Evolutionary conservation across 2,888 invertebrate genomes (phyloP), one percentile per base, ranked within the genome.

Genomic region (Cordylochernes scorpioides): DNA sequence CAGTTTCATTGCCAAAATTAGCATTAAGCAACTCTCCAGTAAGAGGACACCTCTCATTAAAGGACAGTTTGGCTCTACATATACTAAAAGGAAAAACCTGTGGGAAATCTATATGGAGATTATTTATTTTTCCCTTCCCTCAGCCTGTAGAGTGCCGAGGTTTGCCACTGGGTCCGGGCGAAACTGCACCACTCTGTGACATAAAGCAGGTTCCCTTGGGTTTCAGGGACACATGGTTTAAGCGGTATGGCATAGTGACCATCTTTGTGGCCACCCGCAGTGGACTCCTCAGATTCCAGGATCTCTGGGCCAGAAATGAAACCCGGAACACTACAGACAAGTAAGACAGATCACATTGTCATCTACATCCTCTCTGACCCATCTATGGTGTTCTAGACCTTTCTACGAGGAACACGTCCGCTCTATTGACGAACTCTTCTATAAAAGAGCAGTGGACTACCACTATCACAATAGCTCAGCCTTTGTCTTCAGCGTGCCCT

Each of bases 241-340:
- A 39, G 17, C 43, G 34, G 34, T 35, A 38, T 27, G 43, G 44
- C 5, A 42, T 46, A n/a, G 41, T 40, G 8, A 32, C 43, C 22
- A 73, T 75, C 2, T 86, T 84, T 53, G 59, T 86, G 48, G 72
- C 84, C 22, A 84, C 84, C 0, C 72, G 78, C 50, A 80, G 77
- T 48, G 84, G 84, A 1, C 60, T 86, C 3, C 77, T 78, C 0
- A 60, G 84, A 34, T 84, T 82, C 80, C 71, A 75, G 46, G 74
- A 75, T 29, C 64, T 66, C 26, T 22, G 38, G 25, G 28, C 35
- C 7, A 33, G 35, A 25, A 38, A 41, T 27, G 41, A 42, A 29
- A 39, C 34, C 21, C 30, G 18, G 15, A 39, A 40, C 21, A 35
- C 28, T 18, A 38, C 38, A 10, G 38, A 38, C 7, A 38, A 32